A percentile compares a stretch with the other conserved stretches of the same genome.
These are phyloP conservation scores for Oscheius sp. DNA, from an alignment of 2,888 invertebrate species.

Conservation along the genomic window DNA sequence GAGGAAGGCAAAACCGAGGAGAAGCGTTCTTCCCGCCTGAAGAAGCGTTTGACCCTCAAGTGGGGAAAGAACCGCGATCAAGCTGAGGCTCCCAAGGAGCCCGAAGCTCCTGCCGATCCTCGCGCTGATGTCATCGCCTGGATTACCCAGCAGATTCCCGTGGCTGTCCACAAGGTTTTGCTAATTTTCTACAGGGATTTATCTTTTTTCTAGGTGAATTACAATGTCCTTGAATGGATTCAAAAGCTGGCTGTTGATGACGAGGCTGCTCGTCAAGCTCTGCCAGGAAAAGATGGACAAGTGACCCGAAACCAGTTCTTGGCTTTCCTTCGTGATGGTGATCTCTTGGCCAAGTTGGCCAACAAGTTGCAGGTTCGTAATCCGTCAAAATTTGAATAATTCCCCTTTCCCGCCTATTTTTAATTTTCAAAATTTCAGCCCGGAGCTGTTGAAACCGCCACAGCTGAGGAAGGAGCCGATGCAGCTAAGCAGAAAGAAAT, in stretches of 20 bases:
- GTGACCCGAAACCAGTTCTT: slow-evolving; percentile 70
- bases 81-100: slow-evolving; percentile 58
- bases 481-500: slow-evolving; percentile 66
- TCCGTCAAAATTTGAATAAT: not conserved
- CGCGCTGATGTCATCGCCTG: slow-evolving; percentile 68
- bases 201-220: slow-evolving; percentile 44
- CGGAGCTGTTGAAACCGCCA: slow-evolving; percentile 35
- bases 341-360: slow-evolving; percentile 65
- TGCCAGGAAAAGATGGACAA: slow-evolving; percentile 67
- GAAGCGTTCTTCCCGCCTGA: slow-evolving; percentile 50
- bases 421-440: slow-evolving; percentile 28
- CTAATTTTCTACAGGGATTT: no score
- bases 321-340: slow-evolving; percentile 65
- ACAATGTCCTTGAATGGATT: slow-evolving; percentile 65
- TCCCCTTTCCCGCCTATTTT: no score
- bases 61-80: slow-evolving; percentile 60
- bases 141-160: slow-evolving; percentile 67
- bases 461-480: slow-evolving; percentile 63
- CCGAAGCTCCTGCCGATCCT: slow-evolving; percentile 65
- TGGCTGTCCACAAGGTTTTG: slow-evolving; percentile 70
- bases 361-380: slow-evolving; percentile 60
- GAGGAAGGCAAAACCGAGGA: slow-evolving; percentile 33
- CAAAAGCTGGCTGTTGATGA: slow-evolving; percentile 63
- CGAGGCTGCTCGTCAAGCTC: slow-evolving; percentile 57
- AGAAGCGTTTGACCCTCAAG: slow-evolving; percentile 52